Conservation (phyloP, 2,888 invertebrate species). For the Amiota communis region DNA sequence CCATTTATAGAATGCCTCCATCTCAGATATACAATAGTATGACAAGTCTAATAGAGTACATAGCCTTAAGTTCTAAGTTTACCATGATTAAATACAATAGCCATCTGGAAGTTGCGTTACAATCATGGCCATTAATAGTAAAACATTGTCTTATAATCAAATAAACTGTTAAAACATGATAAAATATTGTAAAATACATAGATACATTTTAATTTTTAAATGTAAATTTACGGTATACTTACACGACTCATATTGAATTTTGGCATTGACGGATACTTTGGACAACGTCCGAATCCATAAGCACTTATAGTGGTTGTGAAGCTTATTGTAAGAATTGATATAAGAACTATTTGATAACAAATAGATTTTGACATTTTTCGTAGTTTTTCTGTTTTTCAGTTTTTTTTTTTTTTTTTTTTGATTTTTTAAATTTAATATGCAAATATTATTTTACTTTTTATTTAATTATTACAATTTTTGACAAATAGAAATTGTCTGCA, state of each 20-base stretch:
- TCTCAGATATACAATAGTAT: no score
- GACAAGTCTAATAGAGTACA: no score
- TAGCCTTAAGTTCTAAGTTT: no score
- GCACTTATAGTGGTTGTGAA: slow-evolving; percentile 38
- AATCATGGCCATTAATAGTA: no score
- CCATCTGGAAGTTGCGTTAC: no score
- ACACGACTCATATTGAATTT: slow-evolving; percentile 80
- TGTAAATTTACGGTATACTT: slow-evolving; percentile 69
- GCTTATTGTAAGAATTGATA: not conserved
- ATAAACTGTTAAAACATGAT: no score
- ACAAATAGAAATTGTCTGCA: not conserved
- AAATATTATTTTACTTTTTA: not conserved
- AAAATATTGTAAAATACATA: not conserved
- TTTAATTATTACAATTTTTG: not conserved
- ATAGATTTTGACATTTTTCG: slow-evolving; percentile 11
- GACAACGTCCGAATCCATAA: slow-evolving; percentile 80
- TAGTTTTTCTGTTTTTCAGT: not conserved
- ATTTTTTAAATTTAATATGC: not conserved
- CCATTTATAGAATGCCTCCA: no score
- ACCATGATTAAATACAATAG: no score
- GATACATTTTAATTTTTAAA: not conserved
- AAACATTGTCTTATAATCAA: no score
- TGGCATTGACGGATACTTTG: slow-evolving; percentile 79
- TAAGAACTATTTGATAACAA: not conserved
- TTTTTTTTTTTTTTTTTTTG: not conserved